phyloP scores from a whole-genome alignment of 2,888 invertebrate species.

The Morinoia aosen region DNA sequence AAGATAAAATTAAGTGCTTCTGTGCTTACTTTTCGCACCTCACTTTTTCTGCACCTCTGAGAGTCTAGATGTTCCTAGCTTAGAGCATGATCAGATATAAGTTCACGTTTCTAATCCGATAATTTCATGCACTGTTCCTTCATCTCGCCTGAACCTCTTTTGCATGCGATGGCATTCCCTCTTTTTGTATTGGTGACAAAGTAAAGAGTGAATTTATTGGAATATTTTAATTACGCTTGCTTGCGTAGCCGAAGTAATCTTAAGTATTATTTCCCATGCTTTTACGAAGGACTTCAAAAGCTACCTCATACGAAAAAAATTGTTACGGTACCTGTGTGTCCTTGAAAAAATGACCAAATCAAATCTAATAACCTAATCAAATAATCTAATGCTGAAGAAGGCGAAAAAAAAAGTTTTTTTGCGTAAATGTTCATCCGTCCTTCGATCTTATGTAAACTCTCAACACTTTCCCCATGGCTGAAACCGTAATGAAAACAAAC shows the following conservation, averaged over 20 bases:
- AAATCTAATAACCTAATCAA: neutral
- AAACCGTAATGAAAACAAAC: neutral
- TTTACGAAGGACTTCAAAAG: neutral
- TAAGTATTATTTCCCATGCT: neutral
- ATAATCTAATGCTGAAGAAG: too few relatives aligned
- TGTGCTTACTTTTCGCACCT: neutral
- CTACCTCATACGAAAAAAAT: neutral
- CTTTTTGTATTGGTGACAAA: too few relatives aligned
- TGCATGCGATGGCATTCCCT: neutral
- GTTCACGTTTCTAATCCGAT: neutral
- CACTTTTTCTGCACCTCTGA: neutral
- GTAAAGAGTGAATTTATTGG: too few relatives aligned
- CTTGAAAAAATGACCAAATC: neutral
- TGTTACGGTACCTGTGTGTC: neutral
- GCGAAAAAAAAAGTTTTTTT: too few relatives aligned
- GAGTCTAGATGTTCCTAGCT: neutral
- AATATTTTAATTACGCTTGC: neutral
- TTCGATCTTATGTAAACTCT: too few relatives aligned
- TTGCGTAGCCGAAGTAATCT: neutral
- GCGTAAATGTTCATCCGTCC: too few relatives aligned
- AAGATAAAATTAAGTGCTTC: neutral
- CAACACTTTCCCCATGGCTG: neutral
- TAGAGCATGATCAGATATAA: neutral
- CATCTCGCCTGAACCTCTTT: neutral
- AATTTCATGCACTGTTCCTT: neutral